Base-by-base conservation (phyloP, 2,113 vertebrate genomes). In the Brachyhypopomus occidentalis region DNA sequence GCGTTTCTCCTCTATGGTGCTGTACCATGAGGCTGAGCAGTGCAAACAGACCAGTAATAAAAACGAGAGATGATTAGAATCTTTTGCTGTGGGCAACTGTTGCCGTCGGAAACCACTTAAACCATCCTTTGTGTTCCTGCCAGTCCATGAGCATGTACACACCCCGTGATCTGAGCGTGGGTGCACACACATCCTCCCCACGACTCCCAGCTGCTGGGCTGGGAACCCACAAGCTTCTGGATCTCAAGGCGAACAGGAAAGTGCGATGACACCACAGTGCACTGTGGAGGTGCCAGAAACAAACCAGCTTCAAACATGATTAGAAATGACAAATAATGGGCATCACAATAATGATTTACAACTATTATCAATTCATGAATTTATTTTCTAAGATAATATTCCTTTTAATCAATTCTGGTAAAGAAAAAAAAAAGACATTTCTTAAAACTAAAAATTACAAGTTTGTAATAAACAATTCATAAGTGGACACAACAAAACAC, bases 371-470 rank as follows among this genome's bases (percentile, higher is more conserved):
- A 85, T 80, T 83, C 78, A 78, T 78, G 66, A 77, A 86, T 88
- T 90, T 85, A 84, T 84, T 83, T 85, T 77, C 85, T 84, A 86
- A 84, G 84, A 82, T 84, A 59, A 77, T 62, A 45, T 85, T 84
- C 56, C 72, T 86, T 84, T 82, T 76, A 30, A 63, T 85, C 60
- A 84, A 81, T 73, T 81, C 63, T 78, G 80, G 79, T 81, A 85
- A 79, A 81, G 20, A 80, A 59, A 71, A 85, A 71, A 85, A 86
- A 84, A 84, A 74, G 75, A 25, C 73, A 78, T 64, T 78, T 75
- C 81, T 87, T 84, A 76, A 90, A 91, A 85, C 87, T 85, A 88
- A 89, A 91, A 83, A 86, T 83, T 3, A 80, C 77, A 81, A 78
- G 59, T 83, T 80, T 59, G 78, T 86, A 87, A 83, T 84, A 82